Conservation (phyloP, 2,113 vertebrate genomes). For the Rattus norvegicus region DNA sequence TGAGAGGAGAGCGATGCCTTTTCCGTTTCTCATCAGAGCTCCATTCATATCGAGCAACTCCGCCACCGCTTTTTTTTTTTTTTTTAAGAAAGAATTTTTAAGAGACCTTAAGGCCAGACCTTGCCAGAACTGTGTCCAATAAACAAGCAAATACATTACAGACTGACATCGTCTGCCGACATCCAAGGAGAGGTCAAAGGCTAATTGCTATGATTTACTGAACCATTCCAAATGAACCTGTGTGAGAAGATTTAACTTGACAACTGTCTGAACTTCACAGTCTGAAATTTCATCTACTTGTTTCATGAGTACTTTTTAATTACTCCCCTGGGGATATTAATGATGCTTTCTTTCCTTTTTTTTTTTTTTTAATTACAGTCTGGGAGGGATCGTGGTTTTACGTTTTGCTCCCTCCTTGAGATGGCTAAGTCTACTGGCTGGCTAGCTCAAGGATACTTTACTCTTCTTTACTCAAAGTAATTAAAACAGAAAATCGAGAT, state of each 20-base stretch:
- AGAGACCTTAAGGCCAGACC: constrained; percentile 6
- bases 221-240: constrained; percentile 78
- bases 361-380: constrained; percentile 76
- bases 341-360: constrained; percentile 80
- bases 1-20: background rate
- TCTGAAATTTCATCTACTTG: constrained; percentile 84
- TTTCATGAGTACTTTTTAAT: constrained; percentile 84
- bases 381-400: constrained; percentile 58
- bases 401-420: constrained; percentile 21
- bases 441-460: background rate
- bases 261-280: constrained; percentile 84
- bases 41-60: background rate
- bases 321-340: constrained; percentile 78
- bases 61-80: background rate
- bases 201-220: constrained; percentile 84
- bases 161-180: constrained; percentile 53
- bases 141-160: constrained; percentile 66
- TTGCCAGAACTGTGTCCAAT: background rate
- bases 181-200: constrained; percentile 81
- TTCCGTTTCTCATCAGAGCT: background rate
- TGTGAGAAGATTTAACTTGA: constrained; percentile 81
- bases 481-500: constrained; percentile 48
- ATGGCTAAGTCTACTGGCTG: constrained; percentile 67
- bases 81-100: constrained; percentile 7
- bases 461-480: constrained; percentile 54